phyloP scores from a whole-genome alignment of 2,113 vertebrate species.

The Microtus montanus region DNA sequence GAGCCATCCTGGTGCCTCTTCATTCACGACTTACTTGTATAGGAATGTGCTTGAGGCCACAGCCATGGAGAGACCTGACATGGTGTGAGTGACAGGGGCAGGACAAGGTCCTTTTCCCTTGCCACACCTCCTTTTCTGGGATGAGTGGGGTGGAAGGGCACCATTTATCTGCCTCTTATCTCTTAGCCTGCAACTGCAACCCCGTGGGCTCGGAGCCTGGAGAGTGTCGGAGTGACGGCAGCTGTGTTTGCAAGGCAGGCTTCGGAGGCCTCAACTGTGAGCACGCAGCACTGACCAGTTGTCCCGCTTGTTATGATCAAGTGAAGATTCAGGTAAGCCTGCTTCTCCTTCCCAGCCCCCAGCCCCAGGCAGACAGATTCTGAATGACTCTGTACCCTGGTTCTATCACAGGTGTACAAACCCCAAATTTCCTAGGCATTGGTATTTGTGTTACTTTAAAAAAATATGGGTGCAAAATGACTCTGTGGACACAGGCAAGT shows the following conservation, averaged over 20 bases:
- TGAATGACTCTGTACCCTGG: not conserved
- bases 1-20: not conserved
- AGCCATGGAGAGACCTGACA: not conserved
- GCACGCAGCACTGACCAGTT: slow-evolving; percentile 75
- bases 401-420: not conserved
- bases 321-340: slow-evolving; percentile 88
- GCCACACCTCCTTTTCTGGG: not conserved
- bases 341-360: not conserved
- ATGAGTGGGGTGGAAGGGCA: not conserved
- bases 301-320: slow-evolving; percentile 91
- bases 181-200: slow-evolving; percentile 91
- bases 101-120: not conserved
- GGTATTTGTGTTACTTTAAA: not conserved
- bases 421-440: not conserved
- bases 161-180: not conserved
- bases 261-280: slow-evolving; percentile 90
- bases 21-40: not conserved
- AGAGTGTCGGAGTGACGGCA: slow-evolving; percentile 87
- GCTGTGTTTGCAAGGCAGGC: slow-evolving; percentile 90
- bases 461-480: not conserved
- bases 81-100: not conserved
- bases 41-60: not conserved
- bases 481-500: not conserved
- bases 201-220: slow-evolving; percentile 79
- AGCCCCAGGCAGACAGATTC: not conserved